Base-by-base conservation (phyloP, 2,113 vertebrate genomes). In the Lethenteron camtschaticum region DNA sequence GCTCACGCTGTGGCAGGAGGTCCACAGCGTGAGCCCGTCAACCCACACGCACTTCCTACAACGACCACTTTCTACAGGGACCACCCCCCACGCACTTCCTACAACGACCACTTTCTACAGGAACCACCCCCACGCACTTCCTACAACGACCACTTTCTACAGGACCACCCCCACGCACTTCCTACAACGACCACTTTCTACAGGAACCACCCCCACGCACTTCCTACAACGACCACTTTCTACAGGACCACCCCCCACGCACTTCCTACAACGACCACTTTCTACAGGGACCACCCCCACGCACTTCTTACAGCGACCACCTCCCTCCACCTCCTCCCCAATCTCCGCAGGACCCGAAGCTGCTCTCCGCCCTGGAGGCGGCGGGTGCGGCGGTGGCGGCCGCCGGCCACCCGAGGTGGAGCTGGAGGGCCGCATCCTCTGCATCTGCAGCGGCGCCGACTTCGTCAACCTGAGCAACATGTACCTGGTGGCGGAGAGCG, bases 381-480 rank as follows among this genome's bases (percentile, higher is more conserved):
- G 77, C 81, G 57, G 90, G 91, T 72, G 95, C 90, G 77, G 82
- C 81, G 0, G 24, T 99, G 1, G 94, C 96, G 77, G 81, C 85
- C 72, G 77, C 81, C 56, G 90, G 91, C 72, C 95, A 92, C 77
- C 81, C 0, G 94, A 96, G 78, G 82, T 82, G 3, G 94, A 96
- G 70, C 63, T 99, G 75, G 94, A 99, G 72, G 89, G 90, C 56
- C 85, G 85, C 66, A 85, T 92, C 76, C 85, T 96, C 69, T 96
- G 90, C 70, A 84, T 96, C 74, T 99, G 94, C 82, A 92, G 89
- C 56, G 92, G 89, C 56, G 85, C 84, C 0, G 94, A 99, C 77
- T 83, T 99, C 77, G 92, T 99, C 78, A 99, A 96, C 83, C 87
- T 96, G 79, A 91, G 81, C 79, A 96, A 90, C 79, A 91, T 87